Evolutionary conservation across 2,797 vertebrate genomes (phyloP).

Genomic region (Gouania willdenowi): DNA sequence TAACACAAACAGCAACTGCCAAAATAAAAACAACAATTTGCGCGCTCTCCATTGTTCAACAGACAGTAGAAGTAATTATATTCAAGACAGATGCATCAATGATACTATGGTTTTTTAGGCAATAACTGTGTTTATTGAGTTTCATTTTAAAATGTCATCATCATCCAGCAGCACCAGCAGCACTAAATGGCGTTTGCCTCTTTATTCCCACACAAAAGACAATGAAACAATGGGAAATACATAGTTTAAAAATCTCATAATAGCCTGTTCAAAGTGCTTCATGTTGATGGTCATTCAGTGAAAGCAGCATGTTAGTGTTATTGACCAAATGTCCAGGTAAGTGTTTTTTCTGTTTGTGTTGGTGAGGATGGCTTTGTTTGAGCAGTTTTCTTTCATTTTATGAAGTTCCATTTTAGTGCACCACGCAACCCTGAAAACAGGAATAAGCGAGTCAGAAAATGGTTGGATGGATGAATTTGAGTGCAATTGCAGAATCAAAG

Average conservation of each 20-base stretch:
- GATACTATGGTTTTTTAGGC: too few species aligned
- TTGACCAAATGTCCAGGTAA: slow-evolving; percentile 33
- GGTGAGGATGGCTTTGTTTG: too few species aligned
- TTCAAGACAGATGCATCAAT: too few species aligned
- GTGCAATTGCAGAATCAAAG: too few species aligned
- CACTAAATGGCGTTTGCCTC: neutral
- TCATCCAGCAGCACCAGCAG: neutral
- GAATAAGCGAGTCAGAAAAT: too few species aligned
- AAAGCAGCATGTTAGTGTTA: slow-evolving; percentile 30
- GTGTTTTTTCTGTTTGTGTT: slow-evolving; percentile 38
- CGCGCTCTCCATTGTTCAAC: neutral
- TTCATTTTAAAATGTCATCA: neutral
- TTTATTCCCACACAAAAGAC: neutral
- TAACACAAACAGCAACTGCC: too few species aligned
- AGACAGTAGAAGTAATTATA: too few species aligned
- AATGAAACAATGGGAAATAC: neutral
- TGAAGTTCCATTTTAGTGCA: too few species aligned
- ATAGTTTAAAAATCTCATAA: neutral
- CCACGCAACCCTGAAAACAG: too few species aligned
- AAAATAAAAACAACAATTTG: too few species aligned
- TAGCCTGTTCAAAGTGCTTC: slow-evolving; percentile 17
- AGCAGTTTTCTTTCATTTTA: too few species aligned
- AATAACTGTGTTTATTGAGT: neutral
- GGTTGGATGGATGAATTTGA: too few species aligned
- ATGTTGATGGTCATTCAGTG: slow-evolving; percentile 29